Conservation (phyloP, 2,113 vertebrate genomes). For the Typhlomys cinereus region DNA sequence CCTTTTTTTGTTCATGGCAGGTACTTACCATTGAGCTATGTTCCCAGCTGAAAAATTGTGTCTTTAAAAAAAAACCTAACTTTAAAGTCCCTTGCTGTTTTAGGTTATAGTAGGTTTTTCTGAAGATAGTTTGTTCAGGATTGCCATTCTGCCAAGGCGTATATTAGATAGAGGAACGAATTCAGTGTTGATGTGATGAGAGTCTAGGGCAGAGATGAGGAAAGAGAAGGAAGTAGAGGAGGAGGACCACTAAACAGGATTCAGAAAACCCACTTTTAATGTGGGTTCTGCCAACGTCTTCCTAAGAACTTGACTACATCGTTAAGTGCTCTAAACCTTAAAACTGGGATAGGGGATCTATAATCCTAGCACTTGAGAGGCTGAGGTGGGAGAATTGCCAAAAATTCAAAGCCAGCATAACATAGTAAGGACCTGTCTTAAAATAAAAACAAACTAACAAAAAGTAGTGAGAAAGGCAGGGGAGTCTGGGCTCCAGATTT, state of each 20-base stretch:
- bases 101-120: not conserved
- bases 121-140: no score
- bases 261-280: not conserved
- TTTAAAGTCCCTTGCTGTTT: not conserved
- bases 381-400: not conserved
- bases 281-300: not conserved
- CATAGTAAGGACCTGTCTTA: no score
- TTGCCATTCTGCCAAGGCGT: not conserved
- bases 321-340: not conserved
- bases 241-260: not conserved
- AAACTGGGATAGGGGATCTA: not conserved
- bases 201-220: not conserved
- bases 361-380: not conserved
- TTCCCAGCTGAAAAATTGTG: not conserved
- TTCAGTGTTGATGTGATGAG: not conserved
- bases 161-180: not conserved
- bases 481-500: no score
- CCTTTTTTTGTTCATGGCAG: not conserved
- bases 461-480: no score
- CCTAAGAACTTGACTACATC: not conserved
- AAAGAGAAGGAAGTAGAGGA: no score
- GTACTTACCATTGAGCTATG: not conserved
- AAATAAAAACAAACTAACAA: no score
- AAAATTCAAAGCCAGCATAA: no score
- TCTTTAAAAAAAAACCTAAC: not conserved